phyloP scores from a whole-genome alignment of 2,888 invertebrate genomes.

The Sesamia inferens region DNA sequence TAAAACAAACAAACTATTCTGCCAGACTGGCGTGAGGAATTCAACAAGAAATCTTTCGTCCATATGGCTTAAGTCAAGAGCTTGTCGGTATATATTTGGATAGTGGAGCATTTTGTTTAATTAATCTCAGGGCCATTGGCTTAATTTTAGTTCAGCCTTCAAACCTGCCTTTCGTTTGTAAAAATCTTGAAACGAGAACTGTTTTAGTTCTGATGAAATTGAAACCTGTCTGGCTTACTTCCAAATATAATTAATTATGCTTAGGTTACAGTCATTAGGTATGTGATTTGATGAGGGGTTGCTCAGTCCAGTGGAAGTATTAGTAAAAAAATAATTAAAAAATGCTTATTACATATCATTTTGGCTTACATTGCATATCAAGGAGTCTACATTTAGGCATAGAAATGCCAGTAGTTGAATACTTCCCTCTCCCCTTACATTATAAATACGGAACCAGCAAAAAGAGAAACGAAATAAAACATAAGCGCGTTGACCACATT shows the following conservation, averaged over 20 bases:
- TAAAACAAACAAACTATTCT: slow-evolving; percentile 15
- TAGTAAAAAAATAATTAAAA: no score
- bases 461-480: no score
- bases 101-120: slow-evolving; percentile 8
- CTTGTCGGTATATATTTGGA: slow-evolving; percentile 27
- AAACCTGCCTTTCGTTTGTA: not conserved
- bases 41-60: slow-evolving; percentile 11
- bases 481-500: no score
- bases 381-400: no score
- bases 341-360: no score
- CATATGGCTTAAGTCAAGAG: slow-evolving; percentile 18
- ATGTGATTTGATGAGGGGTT: no score
- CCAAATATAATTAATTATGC: not conserved
- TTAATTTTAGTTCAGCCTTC: slow-evolving; percentile 12
- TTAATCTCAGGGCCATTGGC: slow-evolving; percentile 20
- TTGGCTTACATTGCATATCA: no score
- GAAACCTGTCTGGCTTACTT: not conserved
- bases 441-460: no score
- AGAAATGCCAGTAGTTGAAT: no score
- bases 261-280: no score
- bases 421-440: no score
- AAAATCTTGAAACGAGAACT: not conserved
- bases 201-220: not conserved
- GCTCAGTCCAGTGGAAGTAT: no score
- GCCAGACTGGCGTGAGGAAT: not conserved